Conservation (phyloP, 2,113 vertebrate genomes). For the Paralichthys olivaceus region DNA sequence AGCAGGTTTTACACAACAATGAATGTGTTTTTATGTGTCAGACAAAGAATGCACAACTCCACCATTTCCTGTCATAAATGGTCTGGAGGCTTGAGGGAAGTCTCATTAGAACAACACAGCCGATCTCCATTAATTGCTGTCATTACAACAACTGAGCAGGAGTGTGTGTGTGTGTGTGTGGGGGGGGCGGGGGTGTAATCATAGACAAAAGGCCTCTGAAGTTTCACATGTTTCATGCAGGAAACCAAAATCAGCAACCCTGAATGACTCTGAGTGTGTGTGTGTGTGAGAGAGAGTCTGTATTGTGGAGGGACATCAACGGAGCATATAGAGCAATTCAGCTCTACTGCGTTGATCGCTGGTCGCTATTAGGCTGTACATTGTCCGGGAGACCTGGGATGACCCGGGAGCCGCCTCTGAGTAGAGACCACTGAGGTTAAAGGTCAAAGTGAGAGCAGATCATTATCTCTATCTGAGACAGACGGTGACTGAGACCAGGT, state of each 20-base stretch:
- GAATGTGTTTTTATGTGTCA: conserved; percentile 73
- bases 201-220: background rate
- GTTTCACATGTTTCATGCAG: conserved; percentile 20
- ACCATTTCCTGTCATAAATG: conserved; percentile 80
- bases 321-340: background rate
- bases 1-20: conserved; percentile 67
- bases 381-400: conserved; percentile 44
- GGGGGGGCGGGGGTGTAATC: background rate
- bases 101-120: conserved; percentile 74
- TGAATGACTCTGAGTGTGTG: background rate
- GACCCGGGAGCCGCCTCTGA: conserved; percentile 37
- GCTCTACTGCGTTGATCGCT: conserved; percentile 28
- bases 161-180: background rate
- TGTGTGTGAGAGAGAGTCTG: background rate
- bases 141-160: conserved; percentile 48
- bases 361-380: conserved; percentile 45
- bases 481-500: background rate
- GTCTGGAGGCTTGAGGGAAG: conserved; percentile 62
- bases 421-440: conserved; percentile 52
- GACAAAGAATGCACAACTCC: conserved; percentile 69
- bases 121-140: conserved; percentile 69
- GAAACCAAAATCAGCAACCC: background rate
- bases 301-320: background rate
- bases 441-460: conserved; percentile 53
- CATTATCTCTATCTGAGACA: conserved; percentile 56